Conservation (phyloP, 2,888 invertebrate species). For the Cryptophagus acutangulus region DNA sequence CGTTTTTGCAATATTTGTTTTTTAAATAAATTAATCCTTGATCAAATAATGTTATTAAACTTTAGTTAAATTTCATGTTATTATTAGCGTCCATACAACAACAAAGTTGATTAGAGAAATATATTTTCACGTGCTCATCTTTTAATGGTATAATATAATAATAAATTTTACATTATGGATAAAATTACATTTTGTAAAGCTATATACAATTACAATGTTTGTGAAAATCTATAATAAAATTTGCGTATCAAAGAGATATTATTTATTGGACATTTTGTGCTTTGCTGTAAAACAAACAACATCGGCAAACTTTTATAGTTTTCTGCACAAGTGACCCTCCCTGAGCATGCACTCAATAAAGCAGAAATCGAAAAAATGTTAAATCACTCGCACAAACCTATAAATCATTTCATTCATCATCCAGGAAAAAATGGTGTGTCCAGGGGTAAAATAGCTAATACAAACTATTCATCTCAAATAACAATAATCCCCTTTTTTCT, state of each 20-base stretch:
- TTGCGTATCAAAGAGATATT: constrained; percentile 18
- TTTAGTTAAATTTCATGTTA: too few relatives aligned
- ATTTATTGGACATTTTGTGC: constrained; percentile 22
- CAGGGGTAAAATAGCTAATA: constrained; percentile 15
- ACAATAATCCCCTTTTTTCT: constrained; percentile 13
- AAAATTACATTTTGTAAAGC: too few relatives aligned
- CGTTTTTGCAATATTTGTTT: too few relatives aligned
- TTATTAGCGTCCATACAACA: too few relatives aligned
- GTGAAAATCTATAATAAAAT: constrained; percentile 21
- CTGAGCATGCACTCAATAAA: constrained; percentile 30
- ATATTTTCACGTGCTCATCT: too few relatives aligned
- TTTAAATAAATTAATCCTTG: too few relatives aligned
- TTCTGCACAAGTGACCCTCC: constrained; percentile 31
- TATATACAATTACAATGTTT: constrained; percentile 17
- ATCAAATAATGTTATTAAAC: too few relatives aligned
- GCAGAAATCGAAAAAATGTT: constrained; percentile 32
- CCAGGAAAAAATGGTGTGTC: constrained; percentile 29
- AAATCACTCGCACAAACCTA: constrained; percentile 32
- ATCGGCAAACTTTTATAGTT: constrained; percentile 28
- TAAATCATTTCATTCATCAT: constrained; percentile 34
- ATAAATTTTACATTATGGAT: too few relatives aligned
- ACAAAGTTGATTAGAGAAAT: too few relatives aligned
- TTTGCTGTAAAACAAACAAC: constrained; percentile 20
- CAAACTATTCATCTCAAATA: constrained; percentile 15
- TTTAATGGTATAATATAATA: too few relatives aligned